Evolutionary conservation across 2,113 vertebrate genomes (phyloP).

Genomic region (Lampris incognitus): DNA sequence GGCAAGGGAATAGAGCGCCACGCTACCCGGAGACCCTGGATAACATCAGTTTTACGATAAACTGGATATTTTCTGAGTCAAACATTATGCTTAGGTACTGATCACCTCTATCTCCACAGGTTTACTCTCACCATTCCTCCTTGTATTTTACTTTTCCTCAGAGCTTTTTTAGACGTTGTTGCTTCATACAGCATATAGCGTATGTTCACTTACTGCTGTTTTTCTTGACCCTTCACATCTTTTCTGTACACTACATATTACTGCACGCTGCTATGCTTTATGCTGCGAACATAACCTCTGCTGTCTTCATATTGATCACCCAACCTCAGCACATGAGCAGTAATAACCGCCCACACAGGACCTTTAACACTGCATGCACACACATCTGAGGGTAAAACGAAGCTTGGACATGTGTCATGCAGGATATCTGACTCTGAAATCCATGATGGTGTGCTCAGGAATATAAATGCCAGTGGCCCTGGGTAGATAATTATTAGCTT

Average conservation of each 20-base stretch:
- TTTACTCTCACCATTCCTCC: background rate
- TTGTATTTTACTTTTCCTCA: background rate
- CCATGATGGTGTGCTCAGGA: conserved; percentile 2
- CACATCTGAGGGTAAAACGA: conserved; percentile 17
- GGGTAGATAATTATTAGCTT: conserved; percentile 6
- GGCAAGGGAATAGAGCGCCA: too few species aligned
- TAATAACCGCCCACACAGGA: conserved; percentile 52
- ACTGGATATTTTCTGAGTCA: background rate
- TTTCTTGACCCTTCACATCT: background rate
- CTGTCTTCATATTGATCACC: conserved; percentile 48
- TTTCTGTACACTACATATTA: conserved; percentile 5
- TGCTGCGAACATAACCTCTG: conserved; percentile 37
- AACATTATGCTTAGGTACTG: background rate
- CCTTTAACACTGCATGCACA: conserved; percentile 43
- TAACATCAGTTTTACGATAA: background rate
- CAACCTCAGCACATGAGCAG: conserved; percentile 52
- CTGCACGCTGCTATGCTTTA: conserved; percentile 19
- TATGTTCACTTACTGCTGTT: too few species aligned
- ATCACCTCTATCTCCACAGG: background rate
- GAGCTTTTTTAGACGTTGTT: background rate
- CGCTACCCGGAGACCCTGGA: too few species aligned
- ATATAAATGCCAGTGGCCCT: conserved; percentile 2
- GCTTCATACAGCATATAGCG: background rate
- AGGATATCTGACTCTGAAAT: conserved; percentile 10
- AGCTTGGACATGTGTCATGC: conserved; percentile 11